These are phyloP conservation scores for Drosophila hawaiiensis DNA, from an alignment of 2,888 invertebrate species.

Conservation along the genomic window DNA sequence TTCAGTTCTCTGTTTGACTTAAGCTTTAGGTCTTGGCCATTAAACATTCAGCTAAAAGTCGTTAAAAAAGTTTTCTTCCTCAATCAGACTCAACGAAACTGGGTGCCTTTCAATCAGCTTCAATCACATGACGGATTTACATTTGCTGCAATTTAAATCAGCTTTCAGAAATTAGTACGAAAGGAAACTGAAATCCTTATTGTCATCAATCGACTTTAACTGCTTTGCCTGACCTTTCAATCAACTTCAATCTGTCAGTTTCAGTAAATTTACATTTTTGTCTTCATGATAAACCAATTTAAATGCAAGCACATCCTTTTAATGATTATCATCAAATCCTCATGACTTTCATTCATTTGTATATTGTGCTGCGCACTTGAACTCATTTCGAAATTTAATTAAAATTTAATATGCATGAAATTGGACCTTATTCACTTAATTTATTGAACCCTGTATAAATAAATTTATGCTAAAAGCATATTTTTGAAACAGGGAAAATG, in stretches of 20 bases:
- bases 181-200: neutral
- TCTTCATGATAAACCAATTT: neutral
- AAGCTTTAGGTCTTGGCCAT: conserved; percentile 11
- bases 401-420: conserved; percentile 3
- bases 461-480: neutral
- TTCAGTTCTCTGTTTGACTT: conserved; percentile 22
- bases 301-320: neutral
- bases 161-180: neutral
- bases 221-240: neutral
- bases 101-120: conserved; percentile 1
- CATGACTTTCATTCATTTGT: neutral
- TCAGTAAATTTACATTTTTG: neutral
- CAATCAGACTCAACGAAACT: neutral
- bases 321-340: neutral
- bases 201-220: neutral
- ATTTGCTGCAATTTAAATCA: neutral
- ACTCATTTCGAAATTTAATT: conserved; percentile 1
- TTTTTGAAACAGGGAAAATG: neutral
- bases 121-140: neutral
- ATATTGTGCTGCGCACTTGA: neutral
- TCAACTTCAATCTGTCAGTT: neutral
- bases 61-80: neutral
- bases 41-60: conserved; percentile 3
- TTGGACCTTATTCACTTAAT: conserved; percentile 3
- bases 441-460: neutral